Percentiles rank a stretch among this genome's conserved stretches.
phyloP scores from a whole-genome alignment of 2,888 invertebrate genomes.

The Antheraea yamamai region DNA sequence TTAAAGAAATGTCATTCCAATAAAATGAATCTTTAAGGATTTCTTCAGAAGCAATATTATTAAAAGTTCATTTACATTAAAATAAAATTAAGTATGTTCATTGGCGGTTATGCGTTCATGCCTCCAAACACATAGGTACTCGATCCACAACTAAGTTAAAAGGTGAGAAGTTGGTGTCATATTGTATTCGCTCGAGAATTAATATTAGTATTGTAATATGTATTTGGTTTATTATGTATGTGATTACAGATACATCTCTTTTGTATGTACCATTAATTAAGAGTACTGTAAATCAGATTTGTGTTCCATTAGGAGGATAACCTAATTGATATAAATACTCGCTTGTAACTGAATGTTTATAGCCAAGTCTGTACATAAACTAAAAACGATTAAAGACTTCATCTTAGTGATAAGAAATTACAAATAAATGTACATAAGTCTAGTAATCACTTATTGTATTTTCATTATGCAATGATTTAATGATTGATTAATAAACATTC shows the following conservation, averaged over 20 bases:
- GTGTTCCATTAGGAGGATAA: not conserved
- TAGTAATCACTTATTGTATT: not conserved
- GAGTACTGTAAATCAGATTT: not conserved
- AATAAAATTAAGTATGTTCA: no score
- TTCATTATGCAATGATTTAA: not conserved
- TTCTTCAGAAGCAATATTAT: no score
- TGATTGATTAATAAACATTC: not conserved
- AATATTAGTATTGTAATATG: no score
- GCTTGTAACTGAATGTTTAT: not conserved
- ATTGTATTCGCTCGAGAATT: no score
- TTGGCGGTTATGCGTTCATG: no score
- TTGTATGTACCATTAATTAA: not conserved
- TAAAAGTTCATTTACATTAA: no score
- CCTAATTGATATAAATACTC: constrained; percentile 6
- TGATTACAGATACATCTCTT: no score
- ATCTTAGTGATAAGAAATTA: not conserved
- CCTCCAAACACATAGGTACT: no score
- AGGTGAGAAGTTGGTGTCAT: no score
- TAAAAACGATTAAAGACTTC: constrained; percentile 7
- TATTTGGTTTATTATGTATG: not conserved
- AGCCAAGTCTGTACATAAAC: not conserved
- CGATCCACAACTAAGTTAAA: no score
- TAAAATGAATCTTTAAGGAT: no score
- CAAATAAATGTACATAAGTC: not conserved
- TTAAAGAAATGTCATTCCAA: no score